Evolutionary conservation across 2,797 vertebrate genomes (phyloP).

Genomic region (Helicolenus hilgendorfi): DNA sequence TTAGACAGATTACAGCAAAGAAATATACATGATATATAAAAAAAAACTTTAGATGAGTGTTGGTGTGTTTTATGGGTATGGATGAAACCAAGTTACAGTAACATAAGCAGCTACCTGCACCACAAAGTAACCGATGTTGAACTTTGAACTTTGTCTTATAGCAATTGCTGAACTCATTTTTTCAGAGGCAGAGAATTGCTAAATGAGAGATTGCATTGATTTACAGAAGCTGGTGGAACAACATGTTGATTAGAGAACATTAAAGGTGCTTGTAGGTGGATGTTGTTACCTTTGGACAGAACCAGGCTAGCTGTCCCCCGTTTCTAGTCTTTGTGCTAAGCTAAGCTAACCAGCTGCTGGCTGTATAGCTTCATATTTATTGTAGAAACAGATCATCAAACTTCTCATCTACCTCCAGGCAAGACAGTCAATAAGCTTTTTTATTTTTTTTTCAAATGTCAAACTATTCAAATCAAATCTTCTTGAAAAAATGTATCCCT

Average conservation of each 20-base stretch:
- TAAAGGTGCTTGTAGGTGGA: no score
- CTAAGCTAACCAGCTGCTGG: not conserved
- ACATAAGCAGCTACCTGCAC: no score
- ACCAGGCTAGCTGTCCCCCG: not conserved
- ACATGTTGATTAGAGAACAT: not conserved
- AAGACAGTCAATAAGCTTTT: not conserved
- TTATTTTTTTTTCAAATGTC: not conserved
- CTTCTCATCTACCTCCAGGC: not conserved
- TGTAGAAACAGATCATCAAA: not conserved
- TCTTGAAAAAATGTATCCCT: not conserved
- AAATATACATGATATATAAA: rapidly evolving
- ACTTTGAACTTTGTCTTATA: not conserved
- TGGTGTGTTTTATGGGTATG: not conserved
- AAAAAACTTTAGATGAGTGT: not conserved
- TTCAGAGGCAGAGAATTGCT: not conserved
- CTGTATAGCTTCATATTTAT: not conserved
- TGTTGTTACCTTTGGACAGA: not conserved
- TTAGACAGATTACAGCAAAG: not conserved
- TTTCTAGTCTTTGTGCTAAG: not conserved
- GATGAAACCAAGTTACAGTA: no score
- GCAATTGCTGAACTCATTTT: not conserved
- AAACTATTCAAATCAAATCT: not conserved
- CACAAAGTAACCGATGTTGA: no score
- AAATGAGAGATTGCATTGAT: not conserved
- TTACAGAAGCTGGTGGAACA: not conserved